Conservation (phyloP, 1,140 invertebrate genomes). For the Amphibalanus amphitrite region DNA sequence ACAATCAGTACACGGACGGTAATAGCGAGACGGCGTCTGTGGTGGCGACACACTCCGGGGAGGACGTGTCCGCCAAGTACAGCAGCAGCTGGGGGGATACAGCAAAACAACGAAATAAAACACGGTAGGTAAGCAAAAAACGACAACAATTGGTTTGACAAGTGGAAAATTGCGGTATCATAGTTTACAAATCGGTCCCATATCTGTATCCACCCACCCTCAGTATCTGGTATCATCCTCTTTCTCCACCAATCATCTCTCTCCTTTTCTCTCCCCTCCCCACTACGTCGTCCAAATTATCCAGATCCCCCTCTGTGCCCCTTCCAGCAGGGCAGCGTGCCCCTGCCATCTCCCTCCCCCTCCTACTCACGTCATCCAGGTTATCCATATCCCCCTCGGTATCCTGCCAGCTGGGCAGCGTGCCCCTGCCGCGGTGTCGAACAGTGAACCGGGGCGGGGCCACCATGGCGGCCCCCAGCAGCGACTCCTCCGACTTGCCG, state of each 20-base stretch:
- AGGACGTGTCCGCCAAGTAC: slow-evolving; percentile 81
- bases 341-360: too few species aligned
- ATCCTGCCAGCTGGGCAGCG: slow-evolving; percentile 62
- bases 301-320: slow-evolving; percentile 71
- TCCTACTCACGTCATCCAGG: slow-evolving; percentile 56
- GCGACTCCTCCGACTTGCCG: slow-evolving; percentile 3
- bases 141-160: too few species aligned
- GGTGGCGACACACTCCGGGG: slow-evolving; percentile 65
- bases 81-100: slow-evolving; percentile 55
- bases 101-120: too few species aligned
- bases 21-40: too few species aligned
- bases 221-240: too few species aligned
- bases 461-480: slow-evolving; percentile 17
- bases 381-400: slow-evolving; percentile 78
- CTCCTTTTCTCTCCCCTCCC: too few species aligned
- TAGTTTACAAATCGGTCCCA: too few species aligned
- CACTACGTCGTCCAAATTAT: slow-evolving; percentile 76
- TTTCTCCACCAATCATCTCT: too few species aligned
- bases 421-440: slow-evolving; percentile 46
- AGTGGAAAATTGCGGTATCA: too few species aligned
- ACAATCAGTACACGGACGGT: slow-evolving; percentile 37
- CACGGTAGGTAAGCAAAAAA: too few species aligned
- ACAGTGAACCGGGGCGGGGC: slow-evolving; percentile 43
- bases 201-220: too few species aligned
- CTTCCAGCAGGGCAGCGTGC: slow-evolving; percentile 57